Evolutionary conservation across 64 coral and sea anemone genomes (phyloP), one percentile per base, ranked within the genome.

Genomic region (Platygyra sinensis): DNA sequence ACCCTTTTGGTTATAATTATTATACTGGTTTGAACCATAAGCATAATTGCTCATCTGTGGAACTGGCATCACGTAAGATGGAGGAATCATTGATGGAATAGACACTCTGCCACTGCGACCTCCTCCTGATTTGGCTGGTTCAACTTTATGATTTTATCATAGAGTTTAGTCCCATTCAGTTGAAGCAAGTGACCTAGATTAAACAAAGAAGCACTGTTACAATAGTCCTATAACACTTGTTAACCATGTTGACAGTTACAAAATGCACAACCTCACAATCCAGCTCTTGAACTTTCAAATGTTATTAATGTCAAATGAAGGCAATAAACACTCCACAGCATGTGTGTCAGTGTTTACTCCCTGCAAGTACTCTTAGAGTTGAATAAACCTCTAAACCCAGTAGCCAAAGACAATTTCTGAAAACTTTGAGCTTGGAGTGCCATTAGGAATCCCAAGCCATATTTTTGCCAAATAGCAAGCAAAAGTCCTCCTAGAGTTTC

Each of bases 131-230:
- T 88, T 93, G 27, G 93, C 94, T 16, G 91, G 87, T 74, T 98
- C 93, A 46, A 98, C 89, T 38, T 88, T 62, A 98, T 95, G 76
- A 79, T 72, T 63, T 86, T 95, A 30, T 95, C 94, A 24, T 93
- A 88, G 52, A 95, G 75, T 42, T 93, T 90, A 1, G 93, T 91
- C 9, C 93, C 90, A 91, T 98, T 95, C 9, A 93, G 86, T 9
- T 93, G 88, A 20, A 91, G 74, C 30, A 98, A 27, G 22, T 98
- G 88, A 54, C 82, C 90, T 85, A 18, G 33, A 85, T 50, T 28
- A 28, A 3, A 72, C 29, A 30, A 19, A 28, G 13, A 27, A 19
- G 10, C 15, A 15, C 15, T 2, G 1, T 57, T 57, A 57, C 10
- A 57, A 57, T 57, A 57, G 54, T 57, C 15, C 15, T 57, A 57